Percentiles rank a stretch among this genome's conserved stretches.
These are phyloP conservation scores for Stenurella melanura DNA, from an alignment of 2,888 invertebrate genomes.

Conservation along the genomic window DNA sequence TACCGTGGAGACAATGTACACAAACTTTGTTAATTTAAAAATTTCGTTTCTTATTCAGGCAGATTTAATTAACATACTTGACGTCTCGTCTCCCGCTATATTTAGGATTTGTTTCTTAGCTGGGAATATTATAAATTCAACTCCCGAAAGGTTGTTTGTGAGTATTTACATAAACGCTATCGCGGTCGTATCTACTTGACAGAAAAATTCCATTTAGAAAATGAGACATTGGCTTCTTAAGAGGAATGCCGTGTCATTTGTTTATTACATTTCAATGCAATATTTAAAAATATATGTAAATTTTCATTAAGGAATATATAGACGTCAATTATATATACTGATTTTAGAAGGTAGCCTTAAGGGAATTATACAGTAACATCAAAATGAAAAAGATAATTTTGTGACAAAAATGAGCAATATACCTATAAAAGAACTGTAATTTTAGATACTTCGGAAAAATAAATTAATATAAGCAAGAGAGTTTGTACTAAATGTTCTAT, in stretches of 20 bases:
- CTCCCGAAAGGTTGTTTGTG: slow-evolving; percentile 27
- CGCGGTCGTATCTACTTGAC: slow-evolving; percentile 15
- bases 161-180: slow-evolving; percentile 32
- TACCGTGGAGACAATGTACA: slow-evolving; percentile 12
- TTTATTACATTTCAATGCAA: neutral
- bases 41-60: slow-evolving; percentile 34
- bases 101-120: slow-evolving; percentile 30
- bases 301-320: neutral
- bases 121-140: slow-evolving; percentile 20
- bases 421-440: no score
- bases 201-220: slow-evolving; percentile 28
- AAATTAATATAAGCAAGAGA: no score
- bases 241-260: slow-evolving; percentile 12
- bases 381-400: no score
- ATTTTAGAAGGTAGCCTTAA: neutral
- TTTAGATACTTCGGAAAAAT: no score
- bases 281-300: neutral
- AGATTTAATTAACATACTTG: slow-evolving; percentile 42
- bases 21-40: slow-evolving; percentile 42
- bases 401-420: no score
- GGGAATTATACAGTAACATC: no score
- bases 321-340: neutral
- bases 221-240: slow-evolving; percentile 17
- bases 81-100: slow-evolving; percentile 10
- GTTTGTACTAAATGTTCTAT: no score